Conservation (phyloP, 2,888 invertebrate species). For the Laothoe populi region DNA sequence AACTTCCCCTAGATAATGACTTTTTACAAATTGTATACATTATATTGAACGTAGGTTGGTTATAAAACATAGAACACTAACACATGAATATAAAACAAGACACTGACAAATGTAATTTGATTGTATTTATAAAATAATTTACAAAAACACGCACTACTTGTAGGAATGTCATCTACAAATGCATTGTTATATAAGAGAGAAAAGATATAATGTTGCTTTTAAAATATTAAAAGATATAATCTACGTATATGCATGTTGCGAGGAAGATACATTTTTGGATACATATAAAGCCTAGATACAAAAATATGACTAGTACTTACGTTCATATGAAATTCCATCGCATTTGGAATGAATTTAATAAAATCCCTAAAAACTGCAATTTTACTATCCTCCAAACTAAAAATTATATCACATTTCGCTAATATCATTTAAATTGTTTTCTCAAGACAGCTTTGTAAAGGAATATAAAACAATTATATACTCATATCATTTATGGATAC, state of each 20-base stretch:
- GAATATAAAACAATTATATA: slow-evolving; percentile 30
- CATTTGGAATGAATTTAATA: slow-evolving; percentile 44
- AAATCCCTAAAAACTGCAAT: slow-evolving; percentile 36
- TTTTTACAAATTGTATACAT: slow-evolving; percentile 11
- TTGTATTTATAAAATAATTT: slow-evolving; percentile 1
- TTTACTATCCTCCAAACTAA: slow-evolving; percentile 39
- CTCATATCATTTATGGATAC: slow-evolving; percentile 4
- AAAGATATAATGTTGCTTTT: slow-evolving; percentile 5
- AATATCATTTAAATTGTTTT: slow-evolving; percentile 37
- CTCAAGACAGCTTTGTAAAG: slow-evolving; percentile 35
- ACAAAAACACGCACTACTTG: slow-evolving; percentile 40
- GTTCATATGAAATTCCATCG: slow-evolving; percentile 51
- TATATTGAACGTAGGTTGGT: background rate
- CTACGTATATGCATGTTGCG: slow-evolving; percentile 28
- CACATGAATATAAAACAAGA: slow-evolving; percentile 1
- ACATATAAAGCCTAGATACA: slow-evolving; percentile 48
- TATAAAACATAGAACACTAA: background rate
- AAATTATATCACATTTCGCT: slow-evolving; percentile 49
- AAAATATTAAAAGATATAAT: background rate
- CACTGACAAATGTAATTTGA: background rate
- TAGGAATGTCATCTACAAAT: slow-evolving; percentile 67
- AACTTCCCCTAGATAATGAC: slow-evolving; percentile 1
- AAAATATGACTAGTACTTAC: slow-evolving; percentile 62
- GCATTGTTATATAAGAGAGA: slow-evolving; percentile 37
- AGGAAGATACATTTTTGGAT: slow-evolving; percentile 34